Evolutionary conservation across 2,113 vertebrate genomes (phyloP), one percentile per base, ranked within the genome.

Genomic region (Hymenochirus boettgeri): DNA sequence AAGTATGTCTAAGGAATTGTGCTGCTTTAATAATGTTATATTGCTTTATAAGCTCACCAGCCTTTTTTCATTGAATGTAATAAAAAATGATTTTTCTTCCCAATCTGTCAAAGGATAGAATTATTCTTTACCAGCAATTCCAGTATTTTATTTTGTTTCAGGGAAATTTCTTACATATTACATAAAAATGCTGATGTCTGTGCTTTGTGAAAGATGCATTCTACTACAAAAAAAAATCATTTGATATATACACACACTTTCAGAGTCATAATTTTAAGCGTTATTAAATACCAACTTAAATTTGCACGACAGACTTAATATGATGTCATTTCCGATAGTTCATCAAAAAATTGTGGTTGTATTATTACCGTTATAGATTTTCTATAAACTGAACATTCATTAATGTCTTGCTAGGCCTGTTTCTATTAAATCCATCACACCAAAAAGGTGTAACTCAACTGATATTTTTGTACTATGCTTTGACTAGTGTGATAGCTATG

Each of bases 1-100:
- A 42, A 42, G 39, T 42, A 42, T 42, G 39, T 9, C 10, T 13
- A 31, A 57, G 33, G 54, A 33, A 57, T 33, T 15, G 19, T 23
- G 58, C 45, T 61, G 18, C 26, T 21, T 61, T 60, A 60, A 61
- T 61, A 61, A 51, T 33, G 33, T 48, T 35, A 51, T 23, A 35
- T 8, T n/a, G 24, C 47, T 35, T 57, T 51, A 50, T 47, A 31
- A 35, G n/a, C 27, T 48, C 22, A 59, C 22, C 25, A 21, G 42
- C 22, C 27, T 23, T 11, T 48, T 26, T 31, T 26, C 13, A 24
- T 15, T 48, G 59, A n/a, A 61, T 17, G 25, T 19, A 60, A 31
- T 29, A n/a, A 61, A 60, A 58, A 48, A 33, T 15, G 24, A 17
- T 61, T 61, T 61, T 48, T 22, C 26, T 24, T 48, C 25, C 26